Evolutionary conservation across 2,888 invertebrate genomes (phyloP).

Genomic region (Napeogenes inachia): DNA sequence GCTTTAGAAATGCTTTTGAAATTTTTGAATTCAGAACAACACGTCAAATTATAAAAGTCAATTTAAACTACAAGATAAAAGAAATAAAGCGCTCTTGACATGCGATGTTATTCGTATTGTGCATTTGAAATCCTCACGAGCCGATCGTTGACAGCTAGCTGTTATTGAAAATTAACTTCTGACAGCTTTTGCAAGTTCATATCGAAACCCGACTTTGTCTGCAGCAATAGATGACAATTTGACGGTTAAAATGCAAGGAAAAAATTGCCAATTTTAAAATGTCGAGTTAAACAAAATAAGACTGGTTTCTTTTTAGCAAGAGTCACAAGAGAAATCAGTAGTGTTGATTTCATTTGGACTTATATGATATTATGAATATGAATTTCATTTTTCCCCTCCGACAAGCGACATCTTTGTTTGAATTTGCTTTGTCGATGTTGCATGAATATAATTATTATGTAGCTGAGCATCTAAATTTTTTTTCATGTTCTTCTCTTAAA

Average conservation of each 20-base stretch:
- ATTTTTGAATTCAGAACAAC: not conserved
- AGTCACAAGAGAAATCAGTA: no score
- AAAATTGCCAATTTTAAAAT: slow-evolving; percentile 13
- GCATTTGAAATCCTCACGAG: slow-evolving; percentile 26
- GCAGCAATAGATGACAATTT: no score
- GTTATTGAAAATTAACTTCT: slow-evolving; percentile 22
- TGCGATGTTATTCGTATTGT: slow-evolving; percentile 22
- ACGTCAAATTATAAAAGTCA: slow-evolving; percentile 8
- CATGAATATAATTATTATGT: no score
- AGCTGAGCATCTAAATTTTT: no score
- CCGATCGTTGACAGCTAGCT: slow-evolving; percentile 25
- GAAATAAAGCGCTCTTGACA: slow-evolving; percentile 19
- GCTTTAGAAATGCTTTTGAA: not conserved
- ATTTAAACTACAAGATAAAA: slow-evolving; percentile 19
- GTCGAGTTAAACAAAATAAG: not conserved
- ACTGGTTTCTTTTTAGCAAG: no score
- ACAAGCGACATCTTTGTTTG: no score
- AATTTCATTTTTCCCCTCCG: no score
- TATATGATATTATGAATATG: slow-evolving; percentile 2
- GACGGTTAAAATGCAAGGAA: not conserved
- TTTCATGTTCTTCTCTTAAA: no score
- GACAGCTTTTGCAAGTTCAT: slow-evolving; percentile 15
- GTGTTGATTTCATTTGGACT: not conserved
- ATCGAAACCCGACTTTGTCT: not conserved
- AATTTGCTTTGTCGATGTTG: no score